Percentiles rank a stretch among this genome's conserved stretches.
Evolutionary conservation across 1,140 invertebrate genomes (phyloP).

Genomic region (Ceratina japonica): DNA sequence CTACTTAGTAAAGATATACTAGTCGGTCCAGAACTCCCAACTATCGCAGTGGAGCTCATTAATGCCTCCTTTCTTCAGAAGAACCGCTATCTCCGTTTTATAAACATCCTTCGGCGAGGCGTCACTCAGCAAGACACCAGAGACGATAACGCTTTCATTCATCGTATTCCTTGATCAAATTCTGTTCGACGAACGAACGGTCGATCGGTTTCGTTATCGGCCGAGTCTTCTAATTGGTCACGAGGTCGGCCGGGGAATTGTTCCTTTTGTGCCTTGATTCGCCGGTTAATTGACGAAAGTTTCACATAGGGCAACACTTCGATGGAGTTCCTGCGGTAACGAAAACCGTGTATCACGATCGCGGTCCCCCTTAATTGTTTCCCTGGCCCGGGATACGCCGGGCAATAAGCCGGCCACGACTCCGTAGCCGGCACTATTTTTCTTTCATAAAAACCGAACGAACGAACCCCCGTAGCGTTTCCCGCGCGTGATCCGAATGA

Average conservation of each 20-base stretch:
- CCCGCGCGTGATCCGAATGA: constrained; percentile 63
- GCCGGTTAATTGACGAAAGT: constrained; percentile 52
- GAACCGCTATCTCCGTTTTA: no score
- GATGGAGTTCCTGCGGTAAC: constrained; percentile 41
- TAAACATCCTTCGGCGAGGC: no score
- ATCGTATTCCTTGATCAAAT: not conserved
- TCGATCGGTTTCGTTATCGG: not conserved
- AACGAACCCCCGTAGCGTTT: constrained; percentile 57
- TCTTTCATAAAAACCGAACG: constrained; percentile 59
- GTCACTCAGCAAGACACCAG: no score
- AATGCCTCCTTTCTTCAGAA: no score
- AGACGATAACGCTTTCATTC: no score
- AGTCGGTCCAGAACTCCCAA: no score
- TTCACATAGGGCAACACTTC: constrained; percentile 39
- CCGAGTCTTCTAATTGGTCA: constrained; percentile 33
- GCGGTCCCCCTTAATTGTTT: constrained; percentile 60
- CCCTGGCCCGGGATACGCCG: constrained; percentile 26
- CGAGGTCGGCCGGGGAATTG: constrained; percentile 42
- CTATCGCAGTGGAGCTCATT: no score
- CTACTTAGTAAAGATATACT: no score
- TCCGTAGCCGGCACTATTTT: constrained; percentile 43
- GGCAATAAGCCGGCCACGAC: constrained; percentile 51
- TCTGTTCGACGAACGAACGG: no score
- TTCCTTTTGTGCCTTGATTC: constrained; percentile 54
- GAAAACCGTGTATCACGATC: constrained; percentile 54